A percentile compares a stretch with the other conserved stretches of the same genome.
Conservation (phyloP, 2,888 invertebrate species). For the Tethea ocularis region DNA sequence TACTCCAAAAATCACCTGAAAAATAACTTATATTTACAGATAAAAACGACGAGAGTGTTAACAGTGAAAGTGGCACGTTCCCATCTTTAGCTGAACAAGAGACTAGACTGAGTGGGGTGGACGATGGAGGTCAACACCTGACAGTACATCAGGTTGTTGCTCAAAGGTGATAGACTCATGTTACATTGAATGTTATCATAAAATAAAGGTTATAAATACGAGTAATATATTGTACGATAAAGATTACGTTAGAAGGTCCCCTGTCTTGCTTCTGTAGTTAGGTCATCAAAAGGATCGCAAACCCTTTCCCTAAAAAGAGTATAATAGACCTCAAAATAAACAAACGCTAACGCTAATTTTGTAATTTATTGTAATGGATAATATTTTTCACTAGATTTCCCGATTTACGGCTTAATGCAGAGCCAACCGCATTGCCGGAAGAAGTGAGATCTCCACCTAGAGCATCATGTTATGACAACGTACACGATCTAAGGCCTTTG, state of each 20-base stretch:
- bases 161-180: slow-evolving; percentile 80
- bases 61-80: slow-evolving; percentile 77
- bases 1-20: neutral
- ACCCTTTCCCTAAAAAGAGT: too few species aligned
- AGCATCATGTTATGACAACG: slow-evolving; percentile 92
- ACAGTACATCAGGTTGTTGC: slow-evolving; percentile 92
- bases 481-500: slow-evolving; percentile 84
- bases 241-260: neutral
- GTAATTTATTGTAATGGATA: neutral
- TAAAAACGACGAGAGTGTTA: slow-evolving; percentile 68
- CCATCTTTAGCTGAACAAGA: slow-evolving; percentile 81
- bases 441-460: slow-evolving; percentile 78
- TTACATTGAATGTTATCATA: too few species aligned
- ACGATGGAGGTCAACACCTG: slow-evolving; percentile 85
- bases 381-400: slow-evolving; percentile 85
- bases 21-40: slow-evolving; percentile 50
- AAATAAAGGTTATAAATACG: too few species aligned
- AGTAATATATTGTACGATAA: neutral
- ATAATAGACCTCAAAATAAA: too few species aligned
- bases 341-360: too few species aligned
- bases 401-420: slow-evolving; percentile 87
- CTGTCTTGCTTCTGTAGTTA: neutral
- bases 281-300: neutral
- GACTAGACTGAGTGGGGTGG: slow-evolving; percentile 72
- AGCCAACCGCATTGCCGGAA: slow-evolving; percentile 69